A percentile compares a stretch with the other conserved stretches of the same genome.
Evolutionary conservation across 2,113 vertebrate species (phyloP).

Genomic region (Oostethus manadensis): DNA sequence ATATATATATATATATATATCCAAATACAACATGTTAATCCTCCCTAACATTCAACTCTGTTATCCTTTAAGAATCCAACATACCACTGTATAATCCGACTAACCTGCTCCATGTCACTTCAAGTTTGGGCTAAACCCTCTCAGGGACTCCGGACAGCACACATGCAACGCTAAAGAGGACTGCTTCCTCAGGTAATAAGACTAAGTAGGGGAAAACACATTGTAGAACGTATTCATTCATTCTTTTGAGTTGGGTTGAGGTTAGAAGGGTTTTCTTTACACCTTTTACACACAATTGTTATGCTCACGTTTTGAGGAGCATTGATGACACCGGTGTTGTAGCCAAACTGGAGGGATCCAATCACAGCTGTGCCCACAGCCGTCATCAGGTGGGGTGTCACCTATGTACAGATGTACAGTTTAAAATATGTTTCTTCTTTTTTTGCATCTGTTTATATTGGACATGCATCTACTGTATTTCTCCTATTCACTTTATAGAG

Average conservation of each 20-base stretch:
- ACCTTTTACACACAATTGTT: background rate
- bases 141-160: background rate
- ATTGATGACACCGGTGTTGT: constrained; percentile 66
- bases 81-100: constrained; percentile 9
- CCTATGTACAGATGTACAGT: constrained; percentile 15
- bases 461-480: too few species aligned
- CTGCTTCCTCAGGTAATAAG: background rate
- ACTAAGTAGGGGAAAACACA: background rate
- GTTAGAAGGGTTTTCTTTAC: too few species aligned
- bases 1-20: too few species aligned
- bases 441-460: too few species aligned
- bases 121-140: constrained; percentile 4
- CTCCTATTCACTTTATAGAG: too few species aligned
- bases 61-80: constrained; percentile 16
- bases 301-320: constrained; percentile 59
- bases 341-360: constrained; percentile 64
- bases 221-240: too few species aligned
- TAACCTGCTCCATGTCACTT: constrained; percentile 19
- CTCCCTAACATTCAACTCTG: background rate
- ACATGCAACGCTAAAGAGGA: background rate
- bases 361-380: constrained; percentile 59
- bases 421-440: too few species aligned
- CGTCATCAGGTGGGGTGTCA: constrained; percentile 54
- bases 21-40: background rate
- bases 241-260: too few species aligned